phyloP scores from a whole-genome alignment of 1,140 invertebrate species.

The Leucophenga varia region DNA sequence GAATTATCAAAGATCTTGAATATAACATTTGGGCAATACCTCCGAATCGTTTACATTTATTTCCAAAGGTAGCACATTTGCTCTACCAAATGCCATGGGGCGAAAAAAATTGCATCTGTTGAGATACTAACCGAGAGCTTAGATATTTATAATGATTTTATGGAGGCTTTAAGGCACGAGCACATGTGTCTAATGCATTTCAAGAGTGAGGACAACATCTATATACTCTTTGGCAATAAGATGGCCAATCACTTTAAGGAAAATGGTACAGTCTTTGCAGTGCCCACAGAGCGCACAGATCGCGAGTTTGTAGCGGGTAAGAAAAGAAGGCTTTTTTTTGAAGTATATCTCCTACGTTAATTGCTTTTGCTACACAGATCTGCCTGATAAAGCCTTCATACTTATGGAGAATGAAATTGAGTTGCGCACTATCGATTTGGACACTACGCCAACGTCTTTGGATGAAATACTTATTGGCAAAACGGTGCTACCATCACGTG shows the following conservation, averaged over 20 bases:
- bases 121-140: slow-evolving; percentile 46
- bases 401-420: slow-evolving; percentile 50
- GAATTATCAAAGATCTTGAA: slow-evolving; percentile 40
- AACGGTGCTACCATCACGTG: slow-evolving; percentile 37
- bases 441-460: slow-evolving; percentile 19
- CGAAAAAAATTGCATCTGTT: slow-evolving; percentile 49
- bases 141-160: slow-evolving; percentile 50
- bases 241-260: slow-evolving; percentile 44
- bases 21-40: slow-evolving; percentile 55
- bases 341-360: background rate
- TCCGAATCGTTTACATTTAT: slow-evolving; percentile 26
- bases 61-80: slow-evolving; percentile 49
- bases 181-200: slow-evolving; percentile 55
- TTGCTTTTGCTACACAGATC: slow-evolving; percentile 16
- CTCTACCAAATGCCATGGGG: slow-evolving; percentile 53
- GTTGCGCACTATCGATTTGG: slow-evolving; percentile 29
- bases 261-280: slow-evolving; percentile 45
- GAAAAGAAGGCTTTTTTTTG: background rate
- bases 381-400: slow-evolving; percentile 41
- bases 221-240: slow-evolving; percentile 49
- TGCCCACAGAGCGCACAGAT: slow-evolving; percentile 42
- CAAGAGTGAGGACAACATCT: slow-evolving; percentile 46
- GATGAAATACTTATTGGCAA: slow-evolving; percentile 41
- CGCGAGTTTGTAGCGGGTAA: slow-evolving; percentile 40
- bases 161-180: slow-evolving; percentile 45